Base-by-base conservation (phyloP, 2,888 invertebrate species). In the Anarsia innoxiella region DNA sequence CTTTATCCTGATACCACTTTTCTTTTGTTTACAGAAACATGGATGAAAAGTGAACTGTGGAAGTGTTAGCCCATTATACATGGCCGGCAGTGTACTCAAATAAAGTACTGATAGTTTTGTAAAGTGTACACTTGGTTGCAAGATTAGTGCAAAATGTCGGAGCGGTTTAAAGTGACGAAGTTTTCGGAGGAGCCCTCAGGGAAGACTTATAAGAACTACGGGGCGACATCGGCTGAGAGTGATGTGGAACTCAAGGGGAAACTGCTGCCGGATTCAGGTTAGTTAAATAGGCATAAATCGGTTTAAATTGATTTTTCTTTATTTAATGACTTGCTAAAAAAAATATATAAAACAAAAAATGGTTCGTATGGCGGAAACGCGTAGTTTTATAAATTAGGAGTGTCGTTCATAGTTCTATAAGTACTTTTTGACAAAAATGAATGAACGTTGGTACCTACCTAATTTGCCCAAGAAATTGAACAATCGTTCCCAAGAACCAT, bases 101-200 rank as follows among this genome's bases (percentile, higher is more conserved):
- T 5, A n/a, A 25, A 3, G 19, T 5, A 19, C 19, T 19, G 19
- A 5, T 3, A 19, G 19, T 19, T 3, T 19, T 19, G 38, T 23
- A 23, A 25, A 39, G 34, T 41, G 32, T 37, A 42, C 16, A 37
- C 19, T 45, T 16, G 42, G 51, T 55, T 48, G 32, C 15, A 32
- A 28, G 33, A 23, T 31, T 53, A 42, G 39, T 57, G 58, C 56
- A 82, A 73, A 56, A 88, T 88, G 88, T 86, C 88, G 44, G 88
- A 88, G 66, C 72, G 88, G 28, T 88, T 88, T 61, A 88, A 87
- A 66, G 87, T 88, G 67, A 87, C 88, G 42, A 87, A 87, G 60
- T 84, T 83, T 23, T n/a, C n/a, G n/a, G 87, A 88, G 49, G 88
- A 88, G 51, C 82, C 85, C 23, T 72, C 83, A 37, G 80, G 74